These are phyloP conservation scores for Percopsis transmontana DNA, from an alignment of 2,113 vertebrate genomes.

Conservation along the genomic window DNA sequence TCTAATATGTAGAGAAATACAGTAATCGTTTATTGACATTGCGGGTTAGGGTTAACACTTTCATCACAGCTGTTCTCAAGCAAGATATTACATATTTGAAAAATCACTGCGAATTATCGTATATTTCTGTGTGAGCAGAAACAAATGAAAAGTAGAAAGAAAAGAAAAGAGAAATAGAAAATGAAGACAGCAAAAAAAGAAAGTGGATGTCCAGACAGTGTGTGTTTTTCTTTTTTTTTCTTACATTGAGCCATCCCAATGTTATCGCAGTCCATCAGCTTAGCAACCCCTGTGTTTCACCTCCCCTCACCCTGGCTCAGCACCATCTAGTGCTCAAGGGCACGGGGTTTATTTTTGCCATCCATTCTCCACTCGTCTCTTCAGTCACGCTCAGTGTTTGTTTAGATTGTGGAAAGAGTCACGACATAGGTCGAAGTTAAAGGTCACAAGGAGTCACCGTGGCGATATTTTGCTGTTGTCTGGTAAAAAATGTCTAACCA, in stretches of 20 bases:
- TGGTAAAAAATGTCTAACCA: slow-evolving; percentile 17
- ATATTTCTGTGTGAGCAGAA: not conserved
- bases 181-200: not conserved
- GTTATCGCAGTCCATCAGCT: slow-evolving; percentile 58
- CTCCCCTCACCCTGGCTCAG: slow-evolving; percentile 27
- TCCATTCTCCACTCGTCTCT: slow-evolving; percentile 65
- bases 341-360: slow-evolving; percentile 51
- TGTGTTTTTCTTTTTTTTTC: slow-evolving; percentile 1
- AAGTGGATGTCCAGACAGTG: not conserved
- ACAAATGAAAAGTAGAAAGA: not conserved
- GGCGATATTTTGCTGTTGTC: slow-evolving; percentile 45
- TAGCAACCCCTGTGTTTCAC: slow-evolving; percentile 17
- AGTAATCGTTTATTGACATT: no score
- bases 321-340: slow-evolving; percentile 58
- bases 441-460: slow-evolving; percentile 51
- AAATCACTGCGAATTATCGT: no score
- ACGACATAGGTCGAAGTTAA: slow-evolving; percentile 42
- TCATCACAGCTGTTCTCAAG: no score
- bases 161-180: slow-evolving; percentile 1
- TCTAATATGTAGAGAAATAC: no score
- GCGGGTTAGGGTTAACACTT: no score
- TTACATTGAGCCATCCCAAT: slow-evolving; percentile 24
- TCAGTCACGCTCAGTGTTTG: slow-evolving; percentile 54
- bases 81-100: no score
- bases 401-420: slow-evolving; percentile 51